These are phyloP conservation scores for Linurgus olivaceus DNA, from an alignment of 2,797 vertebrate species.

Conservation along the genomic window DNA sequence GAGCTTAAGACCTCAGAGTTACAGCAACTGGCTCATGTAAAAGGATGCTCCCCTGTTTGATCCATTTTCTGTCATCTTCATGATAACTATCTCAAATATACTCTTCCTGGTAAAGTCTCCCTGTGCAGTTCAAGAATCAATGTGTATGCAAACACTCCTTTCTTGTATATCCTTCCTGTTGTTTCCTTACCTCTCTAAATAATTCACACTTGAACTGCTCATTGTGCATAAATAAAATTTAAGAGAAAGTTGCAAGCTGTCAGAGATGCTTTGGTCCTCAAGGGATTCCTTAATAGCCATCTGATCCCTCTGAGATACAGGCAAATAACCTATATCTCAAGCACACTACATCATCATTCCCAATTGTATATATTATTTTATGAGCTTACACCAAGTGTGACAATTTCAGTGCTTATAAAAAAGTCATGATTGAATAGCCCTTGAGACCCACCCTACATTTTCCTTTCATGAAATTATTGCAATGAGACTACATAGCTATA, in stretches of 20 bases:
- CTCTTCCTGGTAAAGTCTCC: not conserved
- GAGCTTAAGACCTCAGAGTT: not conserved
- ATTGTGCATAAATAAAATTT: not conserved
- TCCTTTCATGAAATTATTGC: slow-evolving; percentile 46
- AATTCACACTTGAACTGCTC: not conserved
- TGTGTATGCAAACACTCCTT: not conserved
- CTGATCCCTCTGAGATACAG: slow-evolving; percentile 3
- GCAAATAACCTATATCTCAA: slow-evolving; percentile 44
- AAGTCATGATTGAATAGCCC: slow-evolving; percentile 6
- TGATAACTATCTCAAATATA: not conserved
- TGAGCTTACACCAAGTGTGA: slow-evolving; percentile 34
- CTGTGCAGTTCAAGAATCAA: not conserved
- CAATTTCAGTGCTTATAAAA: slow-evolving; percentile 30
- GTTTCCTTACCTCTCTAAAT: not conserved
- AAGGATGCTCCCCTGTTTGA: not conserved
- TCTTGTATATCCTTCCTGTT: not conserved
- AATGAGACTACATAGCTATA: not conserved
- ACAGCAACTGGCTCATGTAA: not conserved
- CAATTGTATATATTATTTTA: slow-evolving; percentile 21
- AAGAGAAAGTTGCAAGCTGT: not conserved
- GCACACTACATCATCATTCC: not conserved
- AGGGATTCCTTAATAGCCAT: not conserved
- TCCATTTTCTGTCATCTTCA: not conserved
- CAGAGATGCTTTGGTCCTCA: not conserved
- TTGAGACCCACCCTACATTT: slow-evolving; percentile 55